Evolutionary conservation across 2,113 vertebrate species (phyloP).

Genomic region (Euleptes europaea): DNA sequence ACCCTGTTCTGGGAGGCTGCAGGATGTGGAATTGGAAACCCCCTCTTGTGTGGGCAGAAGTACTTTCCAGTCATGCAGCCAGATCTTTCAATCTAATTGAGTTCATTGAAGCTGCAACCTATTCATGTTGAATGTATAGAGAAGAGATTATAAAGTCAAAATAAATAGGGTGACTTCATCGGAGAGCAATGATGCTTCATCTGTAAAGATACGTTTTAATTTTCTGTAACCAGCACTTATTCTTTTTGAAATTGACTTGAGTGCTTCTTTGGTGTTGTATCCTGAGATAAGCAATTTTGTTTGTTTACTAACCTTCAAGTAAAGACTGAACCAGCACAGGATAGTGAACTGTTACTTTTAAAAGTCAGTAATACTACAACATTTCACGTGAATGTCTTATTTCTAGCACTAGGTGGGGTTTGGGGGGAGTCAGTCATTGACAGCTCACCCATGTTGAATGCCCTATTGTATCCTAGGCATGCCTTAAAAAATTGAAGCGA

Average conservation of each 20-base stretch:
- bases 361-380: background rate
- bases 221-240: background rate
- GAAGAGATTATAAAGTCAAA: background rate
- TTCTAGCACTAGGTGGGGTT: background rate
- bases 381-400: background rate
- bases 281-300: background rate
- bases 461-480: background rate
- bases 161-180: background rate
- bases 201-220: background rate
- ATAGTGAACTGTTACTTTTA: background rate
- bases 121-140: background rate
- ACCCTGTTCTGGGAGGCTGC: background rate
- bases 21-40: fast-evolving
- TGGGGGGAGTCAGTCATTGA: background rate
- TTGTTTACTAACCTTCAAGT: background rate
- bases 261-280: fast-evolving
- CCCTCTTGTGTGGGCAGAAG: background rate
- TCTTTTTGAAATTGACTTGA: slow-evolving; percentile 17
- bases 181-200: background rate
- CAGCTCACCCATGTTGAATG: background rate
- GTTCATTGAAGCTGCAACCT: background rate
- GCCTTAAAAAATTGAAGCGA: background rate
- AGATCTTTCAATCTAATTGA: background rate
- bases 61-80: background rate
- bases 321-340: fast-evolving